Conservation (phyloP, 2,113 vertebrate genomes). For the Trematocara unimaculatum region DNA sequence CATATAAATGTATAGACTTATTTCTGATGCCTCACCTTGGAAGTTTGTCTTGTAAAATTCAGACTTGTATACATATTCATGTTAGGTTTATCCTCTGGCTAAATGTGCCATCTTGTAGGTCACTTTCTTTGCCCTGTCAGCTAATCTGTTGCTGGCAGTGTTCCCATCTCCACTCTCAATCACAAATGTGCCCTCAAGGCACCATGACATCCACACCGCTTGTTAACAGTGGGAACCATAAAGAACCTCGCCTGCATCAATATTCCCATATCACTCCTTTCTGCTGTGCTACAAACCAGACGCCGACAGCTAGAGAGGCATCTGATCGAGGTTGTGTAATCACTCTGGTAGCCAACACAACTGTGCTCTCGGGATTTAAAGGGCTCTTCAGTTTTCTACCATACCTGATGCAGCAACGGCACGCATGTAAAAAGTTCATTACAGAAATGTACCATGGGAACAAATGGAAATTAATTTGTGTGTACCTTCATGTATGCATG, state of each 20-base stretch:
- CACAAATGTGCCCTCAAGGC: conserved; percentile 47
- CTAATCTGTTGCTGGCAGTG: conserved; percentile 46
- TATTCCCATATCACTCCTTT: conserved; percentile 52
- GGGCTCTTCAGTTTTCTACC: conserved; percentile 32
- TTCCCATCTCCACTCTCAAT: conserved; percentile 60
- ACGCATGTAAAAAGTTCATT: conserved; percentile 24
- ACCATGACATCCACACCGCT: conserved; percentile 36
- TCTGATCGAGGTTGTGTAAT: conserved; percentile 46
- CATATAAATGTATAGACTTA: neutral
- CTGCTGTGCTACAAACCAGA: conserved; percentile 40
- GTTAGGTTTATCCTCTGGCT: conserved; percentile 21
- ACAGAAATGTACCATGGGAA: neutral
- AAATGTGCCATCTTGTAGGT: conserved; percentile 19
- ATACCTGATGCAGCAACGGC: conserved; percentile 7
- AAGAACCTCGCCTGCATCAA: conserved; percentile 55
- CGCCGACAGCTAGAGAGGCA: conserved; percentile 7
- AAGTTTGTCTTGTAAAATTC: neutral
- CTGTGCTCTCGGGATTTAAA: conserved; percentile 20
- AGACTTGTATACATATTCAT: neutral
- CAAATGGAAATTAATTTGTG: neutral
- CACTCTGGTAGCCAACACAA: conserved; percentile 4
- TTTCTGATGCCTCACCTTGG: neutral
- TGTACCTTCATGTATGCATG: neutral
- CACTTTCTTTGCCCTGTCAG: conserved; percentile 29
- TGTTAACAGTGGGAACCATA: conserved; percentile 53